phyloP scores from a whole-genome alignment of 2,888 invertebrate species.

The Adineta ricciae region DNA sequence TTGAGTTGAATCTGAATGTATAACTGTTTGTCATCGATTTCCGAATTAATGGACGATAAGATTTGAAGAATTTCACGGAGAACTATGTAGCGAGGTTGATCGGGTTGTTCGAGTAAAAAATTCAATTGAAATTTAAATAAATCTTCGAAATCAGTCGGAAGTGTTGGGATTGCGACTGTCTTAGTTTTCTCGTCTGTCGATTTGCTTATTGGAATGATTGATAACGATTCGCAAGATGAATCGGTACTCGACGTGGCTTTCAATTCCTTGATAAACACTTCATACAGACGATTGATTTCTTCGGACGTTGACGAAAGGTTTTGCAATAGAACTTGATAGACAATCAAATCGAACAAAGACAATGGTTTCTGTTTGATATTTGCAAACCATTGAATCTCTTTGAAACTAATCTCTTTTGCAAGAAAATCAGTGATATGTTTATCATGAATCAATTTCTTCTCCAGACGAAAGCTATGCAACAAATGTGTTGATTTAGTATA shows the following conservation, averaged over 20 bases:
- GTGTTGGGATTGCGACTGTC: background rate
- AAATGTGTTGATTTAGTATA: background rate
- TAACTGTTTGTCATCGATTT: background rate
- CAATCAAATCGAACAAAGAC: background rate
- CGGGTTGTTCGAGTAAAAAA: background rate
- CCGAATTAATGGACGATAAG: background rate
- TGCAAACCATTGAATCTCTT: background rate
- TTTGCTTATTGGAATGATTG: background rate
- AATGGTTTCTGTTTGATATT: background rate
- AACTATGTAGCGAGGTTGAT: background rate
- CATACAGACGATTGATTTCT: background rate
- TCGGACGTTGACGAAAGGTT: background rate
- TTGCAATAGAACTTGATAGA: background rate
- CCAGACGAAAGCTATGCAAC: background rate
- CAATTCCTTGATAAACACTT: background rate
- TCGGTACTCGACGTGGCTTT: background rate
- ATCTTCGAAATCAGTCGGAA: background rate
- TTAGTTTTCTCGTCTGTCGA: background rate
- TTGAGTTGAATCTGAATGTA: background rate
- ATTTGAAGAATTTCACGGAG: background rate
- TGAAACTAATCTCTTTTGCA: background rate
- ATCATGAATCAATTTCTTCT: background rate
- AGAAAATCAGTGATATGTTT: background rate
- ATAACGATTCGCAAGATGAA: background rate
- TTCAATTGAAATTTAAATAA: constrained; percentile 3